Evolutionary conservation across 2,113 vertebrate species (phyloP), one percentile per base, ranked within the genome.

Genomic region (Neogale vison): DNA sequence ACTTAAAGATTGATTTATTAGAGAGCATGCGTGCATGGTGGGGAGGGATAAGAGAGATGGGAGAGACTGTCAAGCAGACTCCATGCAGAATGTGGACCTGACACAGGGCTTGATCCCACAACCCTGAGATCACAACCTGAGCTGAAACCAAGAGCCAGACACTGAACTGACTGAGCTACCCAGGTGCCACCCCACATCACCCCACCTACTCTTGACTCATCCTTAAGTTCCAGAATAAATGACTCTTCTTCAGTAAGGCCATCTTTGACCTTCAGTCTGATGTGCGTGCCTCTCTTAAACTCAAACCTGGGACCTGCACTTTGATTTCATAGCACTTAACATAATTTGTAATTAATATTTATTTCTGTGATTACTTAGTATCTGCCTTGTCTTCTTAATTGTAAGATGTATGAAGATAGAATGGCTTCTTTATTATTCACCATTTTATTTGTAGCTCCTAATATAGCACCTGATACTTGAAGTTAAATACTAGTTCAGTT

Each of bases 401-500:
- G 13, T 67, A 90, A 55, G 52, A 55, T 72, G 29, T n/a, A 10
- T 52, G 52, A 92, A 80, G 79, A 76, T 8, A 82, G 67, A 52
- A 77, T 29, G 11, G 3, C 52, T 23, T 81, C 52, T 80, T 3
- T 85, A 65, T 85, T 76, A 65, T 76, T 93, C 34, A 52, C 12
- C 34, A 71, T 18, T 45, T 23, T 88, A 59, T 90, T 47, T 84
- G 34, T 21, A 79, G 61, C 26, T 21, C 20, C 26, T 57, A 21
- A 29, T 84, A 59, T 3, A 61, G n/a, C 79, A 45, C 61, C 42
- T 85, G 61, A 74, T 88, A 67, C 39, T 96, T 94, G 47, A 92
- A 92, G 61, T 87, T 67, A 83, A 95, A 31, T 79, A 85, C 65
- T 85, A 76, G 55, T 85, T 85, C 69, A 85, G 85, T 71, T 50